Conservation (phyloP, 2,797 vertebrate genomes). For the Hafferia zeledoni region DNA sequence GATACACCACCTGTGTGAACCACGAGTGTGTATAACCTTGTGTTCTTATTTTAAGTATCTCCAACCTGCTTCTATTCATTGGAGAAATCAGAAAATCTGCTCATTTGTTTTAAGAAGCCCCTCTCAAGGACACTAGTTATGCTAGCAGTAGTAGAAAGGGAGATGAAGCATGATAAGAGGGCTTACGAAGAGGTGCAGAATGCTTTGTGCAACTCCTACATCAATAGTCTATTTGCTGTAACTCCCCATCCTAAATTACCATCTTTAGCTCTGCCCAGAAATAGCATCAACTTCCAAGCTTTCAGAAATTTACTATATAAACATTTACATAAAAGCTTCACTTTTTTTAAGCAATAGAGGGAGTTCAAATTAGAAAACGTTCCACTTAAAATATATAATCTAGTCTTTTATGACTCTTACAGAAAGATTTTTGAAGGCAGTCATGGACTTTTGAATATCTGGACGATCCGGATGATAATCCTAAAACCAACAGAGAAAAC, state of each 20-base stretch:
- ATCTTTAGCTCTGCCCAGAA: background rate
- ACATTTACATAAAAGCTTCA: background rate
- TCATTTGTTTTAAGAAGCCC: background rate
- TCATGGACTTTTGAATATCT: conserved; percentile 96
- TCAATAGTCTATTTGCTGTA: background rate
- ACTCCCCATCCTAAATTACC: background rate
- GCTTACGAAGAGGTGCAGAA: background rate
- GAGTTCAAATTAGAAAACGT: background rate
- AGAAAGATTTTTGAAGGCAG: conserved; percentile 91
- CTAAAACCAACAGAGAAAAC: conserved; percentile 72
- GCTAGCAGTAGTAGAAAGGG: background rate
- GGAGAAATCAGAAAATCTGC: background rate
- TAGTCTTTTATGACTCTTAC: conserved; percentile 78
- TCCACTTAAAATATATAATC: background rate
- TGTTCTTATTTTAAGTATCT: background rate
- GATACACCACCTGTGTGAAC: fast-evolving
- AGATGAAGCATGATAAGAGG: background rate
- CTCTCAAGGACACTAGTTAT: background rate
- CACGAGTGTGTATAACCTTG: background rate
- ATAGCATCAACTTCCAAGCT: background rate
- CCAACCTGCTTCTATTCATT: background rate
- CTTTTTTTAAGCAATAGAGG: background rate
- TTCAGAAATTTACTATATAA: background rate
- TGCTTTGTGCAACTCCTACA: background rate
- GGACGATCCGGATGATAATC: conserved; percentile 90